A percentile compares a stretch with the other conserved stretches of the same genome.
These are phyloP conservation scores for Trididemnum miniatum DNA, from an alignment of 23 tunicate genomes.

Conservation along the genomic window DNA sequence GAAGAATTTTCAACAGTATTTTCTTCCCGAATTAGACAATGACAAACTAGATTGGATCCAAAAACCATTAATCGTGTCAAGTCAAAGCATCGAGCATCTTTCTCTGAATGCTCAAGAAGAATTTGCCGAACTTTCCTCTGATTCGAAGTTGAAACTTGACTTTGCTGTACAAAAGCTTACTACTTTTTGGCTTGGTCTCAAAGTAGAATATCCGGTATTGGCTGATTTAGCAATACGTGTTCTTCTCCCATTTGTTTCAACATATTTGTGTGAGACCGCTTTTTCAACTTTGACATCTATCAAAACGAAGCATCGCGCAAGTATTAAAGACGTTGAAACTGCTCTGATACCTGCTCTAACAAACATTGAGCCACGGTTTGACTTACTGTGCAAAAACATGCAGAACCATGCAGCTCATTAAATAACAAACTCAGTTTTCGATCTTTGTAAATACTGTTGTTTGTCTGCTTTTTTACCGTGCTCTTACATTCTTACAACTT, in stretches of 20 bases:
- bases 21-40: conserved; percentile 30
- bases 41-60: conserved; percentile 18
- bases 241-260: too few relatives aligned
- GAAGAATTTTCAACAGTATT: too few relatives aligned
- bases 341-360: not conserved
- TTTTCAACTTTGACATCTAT: not conserved
- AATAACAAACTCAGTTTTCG: not conserved
- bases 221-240: too few relatives aligned
- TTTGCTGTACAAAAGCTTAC: too few relatives aligned
- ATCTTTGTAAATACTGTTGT: too few relatives aligned
- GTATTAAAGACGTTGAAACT: not conserved
- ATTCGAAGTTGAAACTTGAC: too few relatives aligned
- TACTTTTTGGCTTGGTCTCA: too few relatives aligned
- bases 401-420: conserved; percentile 2
- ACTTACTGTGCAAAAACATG: not conserved
- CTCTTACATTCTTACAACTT: not conserved
- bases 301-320: not conserved
- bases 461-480: not conserved
- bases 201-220: conserved; percentile 15
- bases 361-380: too few relatives aligned
- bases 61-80: conserved; percentile 9
- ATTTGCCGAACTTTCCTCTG: too few relatives aligned
- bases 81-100: conserved; percentile 33
- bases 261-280: not conserved
- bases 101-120: too few relatives aligned